Conservation (phyloP, 2,888 invertebrate species). For the Choristoneura rosaceana region DNA sequence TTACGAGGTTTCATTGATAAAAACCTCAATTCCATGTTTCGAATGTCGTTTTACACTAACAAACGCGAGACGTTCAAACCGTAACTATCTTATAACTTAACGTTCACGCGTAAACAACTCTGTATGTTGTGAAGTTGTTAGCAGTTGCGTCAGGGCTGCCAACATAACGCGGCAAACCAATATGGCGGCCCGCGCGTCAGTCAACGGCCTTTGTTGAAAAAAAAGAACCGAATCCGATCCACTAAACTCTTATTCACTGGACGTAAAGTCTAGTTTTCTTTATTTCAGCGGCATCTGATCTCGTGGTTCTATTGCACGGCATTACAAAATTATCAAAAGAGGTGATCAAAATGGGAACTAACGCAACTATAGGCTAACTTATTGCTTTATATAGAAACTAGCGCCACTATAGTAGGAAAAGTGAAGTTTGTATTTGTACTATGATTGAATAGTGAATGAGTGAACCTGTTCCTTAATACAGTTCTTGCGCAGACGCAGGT, state of each 20-base stretch:
- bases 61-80: slow-evolving; percentile 64
- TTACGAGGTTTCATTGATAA: slow-evolving; percentile 65
- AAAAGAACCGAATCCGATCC: not conserved
- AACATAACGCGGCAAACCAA: slow-evolving; percentile 57
- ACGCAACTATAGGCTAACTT: not conserved
- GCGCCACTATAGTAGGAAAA: not conserved
- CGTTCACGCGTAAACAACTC: slow-evolving; percentile 66
- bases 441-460: slow-evolving; percentile 61
- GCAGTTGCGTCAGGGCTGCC: slow-evolving; percentile 46
- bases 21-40: slow-evolving; percentile 50
- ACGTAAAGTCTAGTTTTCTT: not conserved
- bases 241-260: not conserved
- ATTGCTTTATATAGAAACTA: not conserved
- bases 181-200: slow-evolving; percentile 56
- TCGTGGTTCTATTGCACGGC: not conserved
- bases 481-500: slow-evolving; percentile 37
- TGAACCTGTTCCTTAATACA: slow-evolving; percentile 61
- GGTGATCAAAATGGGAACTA: slow-evolving; percentile 30
- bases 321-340: not conserved
- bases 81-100: slow-evolving; percentile 67
- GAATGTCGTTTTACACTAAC: slow-evolving; percentile 47
- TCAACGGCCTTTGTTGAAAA: slow-evolving; percentile 63
- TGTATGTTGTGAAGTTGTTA: slow-evolving; percentile 67
- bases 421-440: slow-evolving; percentile 54
- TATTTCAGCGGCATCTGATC: not conserved